Evolutionary conservation across 2,113 vertebrate genomes (phyloP).

Genomic region (Euleptes europaea): DNA sequence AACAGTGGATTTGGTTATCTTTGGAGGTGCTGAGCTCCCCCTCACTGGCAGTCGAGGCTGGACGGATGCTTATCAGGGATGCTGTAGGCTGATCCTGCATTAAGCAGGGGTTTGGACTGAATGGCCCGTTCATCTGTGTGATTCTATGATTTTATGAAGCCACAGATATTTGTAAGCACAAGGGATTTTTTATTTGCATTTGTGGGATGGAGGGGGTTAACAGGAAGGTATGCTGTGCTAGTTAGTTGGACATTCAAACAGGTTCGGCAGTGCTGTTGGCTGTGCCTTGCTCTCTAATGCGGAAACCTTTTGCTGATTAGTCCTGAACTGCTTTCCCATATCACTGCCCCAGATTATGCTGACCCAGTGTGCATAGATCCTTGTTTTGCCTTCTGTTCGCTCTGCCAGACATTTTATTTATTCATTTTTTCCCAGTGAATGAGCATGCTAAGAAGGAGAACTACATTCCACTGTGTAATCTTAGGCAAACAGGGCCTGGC

Average conservation of each 20-base stretch:
- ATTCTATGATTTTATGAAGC: too few relatives aligned
- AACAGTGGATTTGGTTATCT: too few relatives aligned
- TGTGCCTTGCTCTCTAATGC: not conserved
- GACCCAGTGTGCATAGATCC: conserved; percentile 41
- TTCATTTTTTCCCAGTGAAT: conserved; percentile 50
- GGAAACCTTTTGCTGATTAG: not conserved
- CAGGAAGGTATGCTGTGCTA: not conserved
- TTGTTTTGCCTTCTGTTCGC: conserved; percentile 33
- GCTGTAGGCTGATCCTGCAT: too few relatives aligned
- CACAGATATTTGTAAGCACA: not conserved
- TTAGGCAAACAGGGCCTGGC: conserved; percentile 41
- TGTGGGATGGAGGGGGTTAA: not conserved
- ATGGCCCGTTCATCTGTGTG: too few relatives aligned
- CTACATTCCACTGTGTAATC: conserved; percentile 47
- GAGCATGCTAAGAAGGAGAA: conserved; percentile 50
- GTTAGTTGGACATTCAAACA: not conserved
- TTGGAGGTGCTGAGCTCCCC: too few relatives aligned
- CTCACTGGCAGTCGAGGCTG: too few relatives aligned
- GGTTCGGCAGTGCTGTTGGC: not conserved
- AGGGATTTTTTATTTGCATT: not conserved
- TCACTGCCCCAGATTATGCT: conserved; percentile 8
- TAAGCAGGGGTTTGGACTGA: too few relatives aligned
- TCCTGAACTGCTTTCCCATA: not conserved
- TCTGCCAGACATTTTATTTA: conserved; percentile 14
- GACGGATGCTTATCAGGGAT: too few relatives aligned